Base-by-base conservation (phyloP, 2,113 vertebrate species). In the Crypturellus undulatus region DNA sequence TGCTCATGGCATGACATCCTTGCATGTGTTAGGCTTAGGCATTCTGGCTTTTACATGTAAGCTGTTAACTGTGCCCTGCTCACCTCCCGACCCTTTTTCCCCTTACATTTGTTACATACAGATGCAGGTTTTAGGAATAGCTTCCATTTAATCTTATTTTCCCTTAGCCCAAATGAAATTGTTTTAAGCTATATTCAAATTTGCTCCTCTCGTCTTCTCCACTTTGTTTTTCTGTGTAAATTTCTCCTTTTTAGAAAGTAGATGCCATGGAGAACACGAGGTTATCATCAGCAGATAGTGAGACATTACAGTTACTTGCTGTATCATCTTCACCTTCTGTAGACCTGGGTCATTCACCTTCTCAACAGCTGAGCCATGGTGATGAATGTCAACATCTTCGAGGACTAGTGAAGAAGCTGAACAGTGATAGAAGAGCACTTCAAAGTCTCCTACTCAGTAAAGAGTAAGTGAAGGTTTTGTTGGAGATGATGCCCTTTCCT, bases 381-480 rank as follows among this genome's bases (percentile, higher is more conserved):
- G 96, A 98, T 80, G 98, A 98, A 51, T 89, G 91, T 10, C 87
- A 49, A 24, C 92, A 6, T 24, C 96, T 98, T 20, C 98, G 85
- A 58, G 96, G 90, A 36, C 21, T 92, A 1, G 80, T 98, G 82
- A 93, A 85, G 96, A 98, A 97, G 71, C 97, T 98, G 82, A 97
- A 97, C 72, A 94, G 88, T 51, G 98, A 99, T 84, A 98, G 51
- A 91, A 93, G 19, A 8, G 64, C 94, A 54, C 97, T 99, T 88
- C 97, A 98, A 52, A 87, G 94, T 40, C 97, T 90, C 18, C 96
- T 99, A 16, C 95, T 96, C 22, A 94, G 79, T 76, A 98, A 96
- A 96, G 98, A 98, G 99, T 99, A 96, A 96, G 98, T 93, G 42
- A 1, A 2, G 8, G 10, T 51, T 24, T 68, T 64, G 40, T 36